These are phyloP conservation scores for Morpho helenor DNA, from an alignment of 2,888 invertebrate genomes.

Conservation along the genomic window DNA sequence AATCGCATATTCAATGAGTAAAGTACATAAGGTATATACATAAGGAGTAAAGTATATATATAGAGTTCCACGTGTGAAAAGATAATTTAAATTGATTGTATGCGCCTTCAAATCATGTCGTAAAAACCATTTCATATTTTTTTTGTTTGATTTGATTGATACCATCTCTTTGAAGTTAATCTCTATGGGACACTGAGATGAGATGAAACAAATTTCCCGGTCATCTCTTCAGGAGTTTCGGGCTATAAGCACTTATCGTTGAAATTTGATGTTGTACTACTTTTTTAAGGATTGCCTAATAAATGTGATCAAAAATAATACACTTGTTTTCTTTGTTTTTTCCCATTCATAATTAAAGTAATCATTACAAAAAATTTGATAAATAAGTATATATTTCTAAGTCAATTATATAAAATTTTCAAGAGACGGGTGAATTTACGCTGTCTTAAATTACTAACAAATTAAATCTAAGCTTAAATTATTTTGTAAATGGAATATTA, in stretches of 20 bases:
- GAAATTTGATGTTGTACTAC: conserved; percentile 3
- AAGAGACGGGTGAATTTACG: conserved; percentile 79
- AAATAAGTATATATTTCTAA: conserved; percentile 80
- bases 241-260: background rate
- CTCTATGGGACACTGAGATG: too few species aligned
- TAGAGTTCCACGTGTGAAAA: too few species aligned
- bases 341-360: conserved; percentile 73
- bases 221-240: background rate
- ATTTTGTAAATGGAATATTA: conserved; percentile 77
- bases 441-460: conserved; percentile 64
- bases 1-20: too few species aligned
- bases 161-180: too few species aligned
- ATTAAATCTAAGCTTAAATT: conserved; percentile 68
- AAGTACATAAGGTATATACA: too few species aligned
- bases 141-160: too few species aligned
- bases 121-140: too few species aligned
- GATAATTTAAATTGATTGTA: too few species aligned
- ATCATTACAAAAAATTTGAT: conserved; percentile 71
- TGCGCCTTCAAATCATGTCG: too few species aligned
- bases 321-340: conserved; percentile 46
- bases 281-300: conserved; percentile 33
- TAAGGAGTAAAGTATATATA: too few species aligned
- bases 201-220: too few species aligned
- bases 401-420: conserved; percentile 78
- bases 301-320: conserved; percentile 54